Percentiles rank a stretch among this genome's conserved stretches.
Evolutionary conservation across 2,888 invertebrate species (phyloP).

Genomic region (Aphidius colemani): DNA sequence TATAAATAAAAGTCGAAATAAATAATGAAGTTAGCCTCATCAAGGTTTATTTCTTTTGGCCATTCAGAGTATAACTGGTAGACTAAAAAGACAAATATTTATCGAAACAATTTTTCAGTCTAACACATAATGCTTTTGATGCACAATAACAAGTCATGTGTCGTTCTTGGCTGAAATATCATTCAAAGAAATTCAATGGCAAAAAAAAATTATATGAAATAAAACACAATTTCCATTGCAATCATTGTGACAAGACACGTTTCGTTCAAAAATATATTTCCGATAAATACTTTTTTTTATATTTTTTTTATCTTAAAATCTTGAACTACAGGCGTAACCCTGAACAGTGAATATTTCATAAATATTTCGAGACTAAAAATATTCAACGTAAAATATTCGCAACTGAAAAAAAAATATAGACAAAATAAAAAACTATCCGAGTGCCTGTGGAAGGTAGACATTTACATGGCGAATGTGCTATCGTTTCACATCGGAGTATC

Average conservation of each 20-base stretch:
- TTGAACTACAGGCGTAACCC: neutral
- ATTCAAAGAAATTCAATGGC: neutral
- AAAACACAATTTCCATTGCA: no score
- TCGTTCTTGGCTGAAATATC: neutral
- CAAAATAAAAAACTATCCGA: neutral
- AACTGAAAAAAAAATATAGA: neutral
- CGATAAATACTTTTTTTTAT: no score
- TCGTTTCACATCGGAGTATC: constrained; percentile 1
- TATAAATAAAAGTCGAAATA: no score
- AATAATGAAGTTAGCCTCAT: no score
- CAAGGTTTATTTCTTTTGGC: no score
- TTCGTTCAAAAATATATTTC: no score
- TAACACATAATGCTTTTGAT: no score
- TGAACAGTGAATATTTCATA: neutral
- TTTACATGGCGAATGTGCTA: constrained; percentile 3
- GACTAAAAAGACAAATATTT: no score
- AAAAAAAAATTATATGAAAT: no score
- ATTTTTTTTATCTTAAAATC: neutral
- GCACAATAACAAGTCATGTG: neutral
- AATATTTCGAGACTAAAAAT: neutral
- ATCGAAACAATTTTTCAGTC: no score
- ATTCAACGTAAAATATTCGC: neutral
- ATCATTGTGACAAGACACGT: no score
- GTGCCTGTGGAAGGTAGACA: neutral
- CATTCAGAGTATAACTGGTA: no score